phyloP scores from a whole-genome alignment of 2,797 vertebrate genomes.

The Chloroceryle amazona region DNA sequence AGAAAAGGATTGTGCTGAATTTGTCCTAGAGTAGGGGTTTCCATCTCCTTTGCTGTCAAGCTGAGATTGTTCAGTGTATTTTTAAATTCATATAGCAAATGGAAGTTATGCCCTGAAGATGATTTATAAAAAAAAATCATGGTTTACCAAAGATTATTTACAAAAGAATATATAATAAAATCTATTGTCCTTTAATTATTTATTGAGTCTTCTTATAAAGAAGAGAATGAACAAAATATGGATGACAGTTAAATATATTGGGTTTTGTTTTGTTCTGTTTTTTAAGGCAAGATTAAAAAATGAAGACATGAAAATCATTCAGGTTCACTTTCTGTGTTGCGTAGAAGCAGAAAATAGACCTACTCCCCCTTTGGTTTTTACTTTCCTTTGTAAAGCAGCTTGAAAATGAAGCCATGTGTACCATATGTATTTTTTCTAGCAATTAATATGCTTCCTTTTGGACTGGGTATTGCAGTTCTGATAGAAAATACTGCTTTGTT shows the following conservation, averaged over 20 bases:
- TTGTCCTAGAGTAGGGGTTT: neutral
- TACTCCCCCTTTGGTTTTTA: neutral
- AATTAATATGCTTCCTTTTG: neutral
- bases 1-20: neutral
- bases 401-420: neutral
- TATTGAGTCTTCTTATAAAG: neutral
- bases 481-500: neutral
- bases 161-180: neutral
- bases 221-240: neutral
- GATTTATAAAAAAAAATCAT: neutral
- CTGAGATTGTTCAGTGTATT: neutral
- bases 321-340: neutral
- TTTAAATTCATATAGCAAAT: neutral
- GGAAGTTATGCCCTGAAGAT: neutral
- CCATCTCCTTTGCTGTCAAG: neutral
- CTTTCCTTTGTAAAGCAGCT: neutral
- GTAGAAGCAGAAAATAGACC: neutral
- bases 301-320: neutral
- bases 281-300: neutral
- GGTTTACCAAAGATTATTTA: neutral
- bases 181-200: neutral
- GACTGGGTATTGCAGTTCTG: neutral
- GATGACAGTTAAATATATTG: neutral
- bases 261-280: too few species aligned
- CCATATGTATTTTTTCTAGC: neutral